Conservation (phyloP, 2,888 invertebrate genomes). For the Caenorhabditis sp. region DNA sequence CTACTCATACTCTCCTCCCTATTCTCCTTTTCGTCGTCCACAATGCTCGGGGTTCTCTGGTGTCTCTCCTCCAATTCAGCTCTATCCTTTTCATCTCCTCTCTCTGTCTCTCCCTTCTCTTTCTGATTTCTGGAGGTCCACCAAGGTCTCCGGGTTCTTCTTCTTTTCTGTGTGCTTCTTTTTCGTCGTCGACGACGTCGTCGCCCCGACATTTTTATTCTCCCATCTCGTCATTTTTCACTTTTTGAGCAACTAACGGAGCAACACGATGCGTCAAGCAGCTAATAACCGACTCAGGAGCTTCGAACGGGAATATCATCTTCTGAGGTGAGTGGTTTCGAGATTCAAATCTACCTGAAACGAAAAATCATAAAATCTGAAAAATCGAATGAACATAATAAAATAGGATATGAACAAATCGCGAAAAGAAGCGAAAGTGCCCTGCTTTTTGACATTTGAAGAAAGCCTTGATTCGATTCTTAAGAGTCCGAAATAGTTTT, state of each 20-base stretch:
- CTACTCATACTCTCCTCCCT: constrained; percentile 56
- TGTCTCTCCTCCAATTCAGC: constrained; percentile 17
- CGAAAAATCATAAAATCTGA: background rate
- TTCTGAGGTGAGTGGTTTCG: constrained; percentile 35
- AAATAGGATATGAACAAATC: too few species aligned
- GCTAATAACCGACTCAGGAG: constrained; percentile 58
- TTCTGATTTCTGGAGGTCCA: constrained; percentile 51
- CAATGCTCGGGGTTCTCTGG: constrained; percentile 51
- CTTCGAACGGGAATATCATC: constrained; percentile 49
- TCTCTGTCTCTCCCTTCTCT: constrained; percentile 26
- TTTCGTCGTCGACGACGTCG: constrained; percentile 22
- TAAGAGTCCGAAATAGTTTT: too few species aligned
- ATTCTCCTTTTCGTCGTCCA: constrained; percentile 33
- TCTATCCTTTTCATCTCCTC: constrained; percentile 17
- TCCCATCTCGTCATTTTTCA: constrained; percentile 61
- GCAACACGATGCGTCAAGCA: constrained; percentile 52
- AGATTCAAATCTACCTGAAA: background rate
- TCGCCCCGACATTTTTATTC: constrained; percentile 59
- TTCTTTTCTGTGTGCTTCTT: constrained; percentile 34
- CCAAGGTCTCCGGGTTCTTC: constrained; percentile 44
- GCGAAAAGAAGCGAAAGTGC: too few species aligned
- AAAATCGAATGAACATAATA: background rate
- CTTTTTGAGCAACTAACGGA: constrained; percentile 44
- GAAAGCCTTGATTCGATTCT: too few species aligned
- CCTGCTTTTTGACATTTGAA: too few species aligned